Evolutionary conservation across 2,888 invertebrate species (phyloP), one percentile per base, ranked within the genome.

Genomic region (Cotesia congregata): DNA sequence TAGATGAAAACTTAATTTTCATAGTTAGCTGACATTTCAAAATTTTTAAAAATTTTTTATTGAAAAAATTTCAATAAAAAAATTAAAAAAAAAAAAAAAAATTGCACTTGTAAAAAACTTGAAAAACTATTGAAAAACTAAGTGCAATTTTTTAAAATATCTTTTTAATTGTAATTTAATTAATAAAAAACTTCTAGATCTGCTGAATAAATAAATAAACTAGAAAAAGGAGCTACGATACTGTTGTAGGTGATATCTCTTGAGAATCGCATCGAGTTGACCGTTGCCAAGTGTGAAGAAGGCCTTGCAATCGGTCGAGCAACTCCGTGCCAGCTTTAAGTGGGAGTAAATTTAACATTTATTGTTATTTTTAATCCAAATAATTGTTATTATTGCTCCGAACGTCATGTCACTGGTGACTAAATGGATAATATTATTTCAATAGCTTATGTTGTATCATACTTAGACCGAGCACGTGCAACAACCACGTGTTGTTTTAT

Each of bases 311-410:
- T 79, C 80, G 79, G 80, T 80, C 80, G 75, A 77, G 79, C 75
- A 77, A 72, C 74, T 78, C 74, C 78, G 78, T 82, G 83, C 82
- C 68, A 72, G 20, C 38, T 65, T 59, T 12, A 73, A 73, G 68
- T 72, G 84, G 83, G 83, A 77, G 74, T 70, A 71, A 75, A 71
- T 81, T 59, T 67, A 83, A 84, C 83, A 70, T 77, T 71, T 77
- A 83, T 82, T 83, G 84, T 85, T 85, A 83, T 84, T 83, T 84
- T 81, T 82, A 69, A 71, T 78, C 62, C 59, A 64, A 50, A 50
- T 50, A 7, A 50, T 50, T 50, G 12, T 50, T 50, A 50, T 50
- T 50, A 3, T 50, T 50, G 12, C 12, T 50, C 12, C 12, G 4
- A 50, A 12, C 50, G 50, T 50, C 50, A 50, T 50, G 50, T 50